These are phyloP conservation scores for Brachyistius frenatus DNA, from an alignment of 2,113 vertebrate genomes.

Conservation along the genomic window DNA sequence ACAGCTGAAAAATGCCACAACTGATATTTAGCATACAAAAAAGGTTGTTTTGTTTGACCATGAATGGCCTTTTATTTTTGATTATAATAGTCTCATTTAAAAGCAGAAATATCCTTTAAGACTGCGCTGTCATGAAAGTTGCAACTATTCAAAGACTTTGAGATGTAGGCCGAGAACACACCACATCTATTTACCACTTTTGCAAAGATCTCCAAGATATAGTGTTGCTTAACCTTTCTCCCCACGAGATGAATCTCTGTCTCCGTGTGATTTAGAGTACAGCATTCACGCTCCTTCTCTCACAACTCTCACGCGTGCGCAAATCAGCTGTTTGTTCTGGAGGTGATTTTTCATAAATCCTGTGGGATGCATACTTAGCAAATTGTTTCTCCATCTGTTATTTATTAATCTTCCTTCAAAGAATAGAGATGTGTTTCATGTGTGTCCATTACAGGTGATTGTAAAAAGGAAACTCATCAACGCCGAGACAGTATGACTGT, in stretches of 20 bases:
- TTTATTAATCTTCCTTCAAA: too few species aligned
- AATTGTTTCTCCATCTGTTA: too few species aligned
- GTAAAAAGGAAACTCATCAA: too few species aligned
- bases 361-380: background rate
- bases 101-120: slow-evolving; percentile 30
- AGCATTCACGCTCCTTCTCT: too few species aligned
- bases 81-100: slow-evolving; percentile 43
- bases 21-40: slow-evolving; percentile 53
- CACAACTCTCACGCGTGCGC: background rate
- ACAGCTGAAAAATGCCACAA: slow-evolving; percentile 40
- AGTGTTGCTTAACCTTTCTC: background rate
- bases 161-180: background rate
- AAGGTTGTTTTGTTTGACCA: slow-evolving; percentile 36
- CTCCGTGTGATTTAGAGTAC: too few species aligned
- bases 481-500: background rate
- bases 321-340: background rate
- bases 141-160: background rate
- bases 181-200: background rate
- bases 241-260: background rate
- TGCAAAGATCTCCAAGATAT: background rate
- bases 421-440: too few species aligned
- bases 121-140: background rate
- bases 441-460: too few species aligned
- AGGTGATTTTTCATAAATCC: background rate
- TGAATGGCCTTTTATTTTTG: slow-evolving; percentile 24